A percentile compares a stretch with the other conserved stretches of the same genome.
Conservation (phyloP, 2,888 invertebrate species). For the Caenorhabditis sp. region DNA sequence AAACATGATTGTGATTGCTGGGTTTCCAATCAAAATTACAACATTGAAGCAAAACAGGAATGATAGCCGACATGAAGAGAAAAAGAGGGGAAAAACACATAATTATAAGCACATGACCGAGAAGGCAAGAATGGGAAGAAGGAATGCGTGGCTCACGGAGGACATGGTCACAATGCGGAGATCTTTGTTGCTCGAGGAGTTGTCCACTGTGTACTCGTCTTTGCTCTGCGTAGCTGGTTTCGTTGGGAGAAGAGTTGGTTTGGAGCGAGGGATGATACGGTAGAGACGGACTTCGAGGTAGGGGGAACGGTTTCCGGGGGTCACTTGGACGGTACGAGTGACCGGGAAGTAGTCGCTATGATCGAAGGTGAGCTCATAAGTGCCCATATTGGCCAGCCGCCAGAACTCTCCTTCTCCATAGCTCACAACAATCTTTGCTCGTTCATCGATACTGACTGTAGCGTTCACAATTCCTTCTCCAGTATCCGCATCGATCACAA, state of each 20-base stretch:
- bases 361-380: slow-evolving; percentile 82
- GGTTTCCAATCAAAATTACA: neutral
- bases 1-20: too few relatives aligned
- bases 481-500: slow-evolving; percentile 85
- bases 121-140: slow-evolving; percentile 24
- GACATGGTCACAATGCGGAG: slow-evolving; percentile 53
- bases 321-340: slow-evolving; percentile 59
- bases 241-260: slow-evolving; percentile 7
- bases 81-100: neutral
- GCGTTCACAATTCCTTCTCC: slow-evolving; percentile 86
- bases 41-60: neutral
- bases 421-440: slow-evolving; percentile 87
- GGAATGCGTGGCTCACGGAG: slow-evolving; percentile 8
- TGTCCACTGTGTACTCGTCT: slow-evolving; percentile 37
- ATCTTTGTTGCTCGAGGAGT: slow-evolving; percentile 33
- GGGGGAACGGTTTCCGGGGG: slow-evolving; percentile 54
- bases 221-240: slow-evolving; percentile 9
- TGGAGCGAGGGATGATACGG: slow-evolving; percentile 33
- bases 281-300: slow-evolving; percentile 41
- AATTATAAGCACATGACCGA: neutral
- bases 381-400: slow-evolving; percentile 91
- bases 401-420: slow-evolving; percentile 92
- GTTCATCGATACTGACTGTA: slow-evolving; percentile 86
- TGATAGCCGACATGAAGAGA: neutral
- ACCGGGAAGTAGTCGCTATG: slow-evolving; percentile 66